Conservation (phyloP, 1,140 invertebrate species). For the Drosophila rufa region DNA sequence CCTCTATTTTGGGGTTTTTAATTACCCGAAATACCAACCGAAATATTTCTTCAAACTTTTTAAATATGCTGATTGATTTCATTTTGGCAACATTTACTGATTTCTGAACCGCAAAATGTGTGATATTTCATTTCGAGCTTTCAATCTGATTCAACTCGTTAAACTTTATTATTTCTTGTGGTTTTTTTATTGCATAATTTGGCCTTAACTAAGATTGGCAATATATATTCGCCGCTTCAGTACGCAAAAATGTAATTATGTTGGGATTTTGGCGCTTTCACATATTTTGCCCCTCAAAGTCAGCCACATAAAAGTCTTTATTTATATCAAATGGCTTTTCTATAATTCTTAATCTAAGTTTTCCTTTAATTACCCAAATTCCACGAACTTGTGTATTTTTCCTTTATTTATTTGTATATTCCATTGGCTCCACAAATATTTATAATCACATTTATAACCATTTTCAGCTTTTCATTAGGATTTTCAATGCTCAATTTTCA, state of each 20-base stretch:
- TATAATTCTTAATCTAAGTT: no score
- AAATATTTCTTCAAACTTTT: constrained; percentile 6
- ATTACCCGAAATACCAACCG: constrained; percentile 10
- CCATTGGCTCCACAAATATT: no score
- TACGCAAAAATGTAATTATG: not conserved
- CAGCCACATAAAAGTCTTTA: no score
- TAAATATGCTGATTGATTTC: constrained; percentile 23
- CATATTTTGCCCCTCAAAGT: not conserved
- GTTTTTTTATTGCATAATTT: not conserved
- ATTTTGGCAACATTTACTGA: not conserved
- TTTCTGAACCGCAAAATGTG: not conserved
- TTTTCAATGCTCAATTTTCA: no score
- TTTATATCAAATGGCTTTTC: no score
- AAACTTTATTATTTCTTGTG: no score
- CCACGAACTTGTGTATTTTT: no score
- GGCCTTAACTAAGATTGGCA: not conserved
- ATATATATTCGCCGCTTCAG: not conserved
- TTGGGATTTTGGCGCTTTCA: not conserved
- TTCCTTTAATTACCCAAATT: no score
- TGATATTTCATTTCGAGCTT: not conserved
- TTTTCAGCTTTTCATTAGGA: no score
- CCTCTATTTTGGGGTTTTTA: constrained; percentile 17
- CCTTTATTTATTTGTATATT: no score
- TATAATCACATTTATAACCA: no score
- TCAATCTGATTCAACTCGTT: not conserved